These are phyloP conservation scores for Paracanthobrama guichenoti DNA, from an alignment of 2,113 vertebrate genomes.

Conservation along the genomic window DNA sequence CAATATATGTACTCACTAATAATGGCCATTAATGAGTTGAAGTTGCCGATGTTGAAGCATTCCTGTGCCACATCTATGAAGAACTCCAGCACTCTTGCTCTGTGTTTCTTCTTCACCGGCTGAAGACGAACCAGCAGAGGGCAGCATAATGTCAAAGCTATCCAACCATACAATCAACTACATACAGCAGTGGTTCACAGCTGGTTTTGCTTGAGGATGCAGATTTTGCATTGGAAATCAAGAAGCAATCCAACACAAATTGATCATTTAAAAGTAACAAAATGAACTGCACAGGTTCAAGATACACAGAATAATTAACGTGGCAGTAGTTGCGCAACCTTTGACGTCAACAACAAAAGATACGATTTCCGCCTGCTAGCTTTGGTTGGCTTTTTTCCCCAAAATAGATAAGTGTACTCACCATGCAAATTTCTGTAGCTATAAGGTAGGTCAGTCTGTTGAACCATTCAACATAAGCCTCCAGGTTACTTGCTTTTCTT, in stretches of 20 bases:
- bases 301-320: background rate
- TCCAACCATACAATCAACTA: background rate
- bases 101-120: constrained; percentile 93
- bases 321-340: background rate
- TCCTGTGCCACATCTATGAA: constrained; percentile 93
- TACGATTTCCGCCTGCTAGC: background rate
- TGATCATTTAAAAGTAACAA: background rate
- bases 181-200: background rate
- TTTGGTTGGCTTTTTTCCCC: background rate
- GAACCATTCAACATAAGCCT: constrained; percentile 96
- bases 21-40: constrained; percentile 95
- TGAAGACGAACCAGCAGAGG: constrained; percentile 60
- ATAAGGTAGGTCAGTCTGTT: constrained; percentile 95
- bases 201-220: background rate
- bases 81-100: constrained; percentile 92
- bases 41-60: constrained; percentile 96
- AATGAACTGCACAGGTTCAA: background rate
- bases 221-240: background rate
- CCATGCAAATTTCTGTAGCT: constrained; percentile 96
- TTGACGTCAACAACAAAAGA: constrained; percentile 3
- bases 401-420: constrained; percentile 67
- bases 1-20: constrained; percentile 82
- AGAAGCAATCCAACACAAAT: background rate
- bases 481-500: constrained; percentile 86
- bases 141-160: constrained; percentile 24